Base-by-base conservation (phyloP, 2,888 invertebrate genomes). In the Eremobia ochroleuca region DNA sequence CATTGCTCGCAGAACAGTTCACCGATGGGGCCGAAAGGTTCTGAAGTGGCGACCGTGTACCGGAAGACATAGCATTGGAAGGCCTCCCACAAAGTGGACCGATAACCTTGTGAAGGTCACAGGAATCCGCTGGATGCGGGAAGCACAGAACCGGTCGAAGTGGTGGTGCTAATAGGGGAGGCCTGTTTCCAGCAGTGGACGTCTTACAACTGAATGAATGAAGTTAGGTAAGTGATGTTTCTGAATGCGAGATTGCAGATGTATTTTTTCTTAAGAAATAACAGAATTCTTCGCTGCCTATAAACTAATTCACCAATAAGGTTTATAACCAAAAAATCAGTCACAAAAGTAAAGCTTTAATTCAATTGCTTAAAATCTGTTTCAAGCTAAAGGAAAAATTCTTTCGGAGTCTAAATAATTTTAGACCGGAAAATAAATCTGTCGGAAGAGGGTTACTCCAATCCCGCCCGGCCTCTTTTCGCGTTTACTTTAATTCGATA, bases 401-500 rank as follows among this genome's bases (percentile, higher is more conserved):
- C 28, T 9, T 73, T 69, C 11, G 18, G 8, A 49, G 49, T 37
- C 40, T 28, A 55, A 76, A 76, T 72, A 40, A 76, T 74, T 72
- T 74, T 52, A 59, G 31, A 28, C 13, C 15, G 49, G 21, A 70
- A 73, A 79, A 85, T 73, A 75, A 70, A 73, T 76, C 66, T 43
- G 40, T 46, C 46, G 15, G 61, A 84, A 65, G 65, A 84, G 65
- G 62, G 40, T 76, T 61, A 59, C 64, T 55, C 37, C 15, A 80
- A 71, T 76, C 18, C 49, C 28, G 55, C 3, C 37, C 21, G 37
- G 3, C 61, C 62, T 67, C 43, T 73, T 85, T 83, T 76, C 40
- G 21, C 64, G 40, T 66, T 71, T 52, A 79, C 80, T 83, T 81
- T 73, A 71, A 79, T 87, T 81, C 77, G 25, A 28, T 28, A 37